These are phyloP conservation scores for Heterotilapia buettikoferi DNA, from an alignment of 2,113 vertebrate species.

Conservation along the genomic window DNA sequence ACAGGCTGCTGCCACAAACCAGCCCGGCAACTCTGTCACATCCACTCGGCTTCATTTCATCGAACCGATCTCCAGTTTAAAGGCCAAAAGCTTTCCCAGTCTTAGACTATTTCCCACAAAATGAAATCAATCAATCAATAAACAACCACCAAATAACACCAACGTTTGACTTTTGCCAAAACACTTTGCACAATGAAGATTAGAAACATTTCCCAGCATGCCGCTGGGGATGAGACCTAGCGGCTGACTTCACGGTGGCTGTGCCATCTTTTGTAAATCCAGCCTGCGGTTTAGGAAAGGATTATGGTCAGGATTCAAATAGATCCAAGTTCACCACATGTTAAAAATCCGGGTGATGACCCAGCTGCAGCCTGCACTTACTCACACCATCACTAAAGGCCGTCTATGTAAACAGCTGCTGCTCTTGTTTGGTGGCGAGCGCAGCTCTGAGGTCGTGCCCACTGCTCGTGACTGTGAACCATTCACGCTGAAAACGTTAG, in stretches of 20 bases:
- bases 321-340: not conserved
- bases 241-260: accelerated
- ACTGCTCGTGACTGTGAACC: not conserved
- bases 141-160: not conserved
- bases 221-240: accelerated
- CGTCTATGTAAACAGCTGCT: not conserved
- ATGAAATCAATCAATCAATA: accelerated
- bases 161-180: not conserved
- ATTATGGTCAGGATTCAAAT: not conserved
- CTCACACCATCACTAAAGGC: not conserved
- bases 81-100: not conserved
- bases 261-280: not conserved
- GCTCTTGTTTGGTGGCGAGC: not conserved
- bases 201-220: not conserved
- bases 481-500: not conserved
- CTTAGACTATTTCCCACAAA: accelerated
- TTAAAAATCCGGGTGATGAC: not conserved
- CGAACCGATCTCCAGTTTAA: accelerated
- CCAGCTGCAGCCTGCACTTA: not conserved
- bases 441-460: accelerated
- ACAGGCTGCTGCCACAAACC: not conserved
- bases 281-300: not conserved
- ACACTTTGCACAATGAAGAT: not conserved
- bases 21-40: accelerated
- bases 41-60: not conserved